Evolutionary conservation across 2,888 invertebrate genomes (phyloP).

Genomic region (Erebia aethiops): DNA sequence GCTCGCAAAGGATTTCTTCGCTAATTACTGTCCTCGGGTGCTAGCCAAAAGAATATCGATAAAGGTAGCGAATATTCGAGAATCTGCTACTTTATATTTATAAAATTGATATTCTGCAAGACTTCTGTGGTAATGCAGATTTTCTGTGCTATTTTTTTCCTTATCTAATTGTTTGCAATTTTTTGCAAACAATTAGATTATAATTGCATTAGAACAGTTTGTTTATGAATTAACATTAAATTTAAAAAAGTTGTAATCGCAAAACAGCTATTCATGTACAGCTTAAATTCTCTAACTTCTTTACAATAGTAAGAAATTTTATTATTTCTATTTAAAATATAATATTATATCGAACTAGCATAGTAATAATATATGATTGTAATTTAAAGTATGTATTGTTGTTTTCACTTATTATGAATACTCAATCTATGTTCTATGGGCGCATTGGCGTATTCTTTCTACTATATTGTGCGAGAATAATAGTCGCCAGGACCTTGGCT

Average conservation of each 20-base stretch:
- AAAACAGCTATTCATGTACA: too few relatives aligned
- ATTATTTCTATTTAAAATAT: too few relatives aligned
- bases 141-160: neutral
- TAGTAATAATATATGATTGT: too few relatives aligned
- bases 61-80: neutral
- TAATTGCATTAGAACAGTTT: neutral
- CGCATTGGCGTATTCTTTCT: neutral
- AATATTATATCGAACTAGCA: too few relatives aligned
- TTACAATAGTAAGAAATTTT: too few relatives aligned
- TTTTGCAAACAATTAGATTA: too few relatives aligned
- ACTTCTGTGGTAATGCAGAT: neutral
- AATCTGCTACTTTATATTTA: neutral
- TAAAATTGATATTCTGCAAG: neutral
- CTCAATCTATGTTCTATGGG: too few relatives aligned
- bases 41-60: neutral
- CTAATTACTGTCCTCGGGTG: slow-evolving; percentile 26
- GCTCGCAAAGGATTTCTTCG: slow-evolving; percentile 33
- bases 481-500: neutral
- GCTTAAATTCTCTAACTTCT: too few relatives aligned
- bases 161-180: neutral
- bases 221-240: neutral
- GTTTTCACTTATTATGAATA: too few relatives aligned
- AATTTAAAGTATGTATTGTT: too few relatives aligned
- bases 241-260: too few relatives aligned
- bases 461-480: neutral